A percentile compares a stretch with the other conserved stretches of the same genome.
These are phyloP conservation scores for Panthera uncia DNA, from an alignment of 2,113 vertebrate genomes.

Conservation along the genomic window DNA sequence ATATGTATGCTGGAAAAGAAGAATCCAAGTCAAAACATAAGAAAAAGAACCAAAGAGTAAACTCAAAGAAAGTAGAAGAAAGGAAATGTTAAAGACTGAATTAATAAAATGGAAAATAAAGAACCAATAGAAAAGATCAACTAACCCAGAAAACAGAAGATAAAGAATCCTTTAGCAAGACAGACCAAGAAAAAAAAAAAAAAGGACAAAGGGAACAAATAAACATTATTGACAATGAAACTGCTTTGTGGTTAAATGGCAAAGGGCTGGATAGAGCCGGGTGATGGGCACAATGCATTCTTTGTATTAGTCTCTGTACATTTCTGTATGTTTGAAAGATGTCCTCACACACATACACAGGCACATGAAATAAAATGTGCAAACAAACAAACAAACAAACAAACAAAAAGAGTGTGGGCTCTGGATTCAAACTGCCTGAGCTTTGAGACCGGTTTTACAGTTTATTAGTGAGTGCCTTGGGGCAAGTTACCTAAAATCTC, in stretches of 20 bases:
- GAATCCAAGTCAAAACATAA: not conserved
- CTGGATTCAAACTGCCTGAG: not conserved
- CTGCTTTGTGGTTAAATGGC: not conserved
- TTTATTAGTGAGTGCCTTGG: not conserved
- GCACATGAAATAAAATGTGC: not conserved
- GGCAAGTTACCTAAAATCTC: not conserved
- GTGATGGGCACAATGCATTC: not conserved
- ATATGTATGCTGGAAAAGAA: not conserved
- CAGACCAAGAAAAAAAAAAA: not conserved
- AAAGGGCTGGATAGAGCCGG: not conserved
- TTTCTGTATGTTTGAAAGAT: slow-evolving; percentile 29
- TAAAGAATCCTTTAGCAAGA: slow-evolving; percentile 26
- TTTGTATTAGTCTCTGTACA: not conserved
- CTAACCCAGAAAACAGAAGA: slow-evolving; percentile 44
- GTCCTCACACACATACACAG: not conserved
- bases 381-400: not conserved
- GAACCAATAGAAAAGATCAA: not conserved
- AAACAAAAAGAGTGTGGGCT: not conserved
- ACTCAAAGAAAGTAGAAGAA: not conserved
- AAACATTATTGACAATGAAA: not conserved
- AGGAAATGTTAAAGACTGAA: not conserved
- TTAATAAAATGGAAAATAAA: slow-evolving; percentile 37
- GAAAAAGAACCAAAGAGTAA: not conserved
- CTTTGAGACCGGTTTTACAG: not conserved
- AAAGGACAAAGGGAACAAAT: not conserved